phyloP scores from a whole-genome alignment of 2,888 invertebrate genomes.

The Amiota communis region DNA sequence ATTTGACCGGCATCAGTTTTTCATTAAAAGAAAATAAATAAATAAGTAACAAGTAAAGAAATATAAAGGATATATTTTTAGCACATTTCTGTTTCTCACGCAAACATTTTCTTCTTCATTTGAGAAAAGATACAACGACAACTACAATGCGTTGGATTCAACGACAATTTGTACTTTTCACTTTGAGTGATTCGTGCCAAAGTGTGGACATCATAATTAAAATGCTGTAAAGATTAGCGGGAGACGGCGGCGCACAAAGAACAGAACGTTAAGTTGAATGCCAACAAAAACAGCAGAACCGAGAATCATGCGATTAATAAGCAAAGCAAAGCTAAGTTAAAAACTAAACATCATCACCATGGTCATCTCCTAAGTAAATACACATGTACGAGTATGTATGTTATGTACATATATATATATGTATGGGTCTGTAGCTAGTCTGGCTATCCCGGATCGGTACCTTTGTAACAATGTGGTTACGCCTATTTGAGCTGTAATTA shows the following conservation, averaged over 20 bases:
- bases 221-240: constrained; percentile 37
- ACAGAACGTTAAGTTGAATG: neutral
- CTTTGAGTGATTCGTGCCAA: constrained; percentile 62
- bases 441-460: neutral
- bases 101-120: no score
- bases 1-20: no score
- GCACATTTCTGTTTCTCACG: no score
- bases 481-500: constrained; percentile 67
- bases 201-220: constrained; percentile 67
- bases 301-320: constrained; percentile 31
- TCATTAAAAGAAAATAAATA: no score
- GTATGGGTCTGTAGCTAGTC: no score
- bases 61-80: no score
- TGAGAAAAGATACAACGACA: no score
- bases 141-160: neutral
- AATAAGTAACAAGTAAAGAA: no score
- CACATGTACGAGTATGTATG: constrained; percentile 31
- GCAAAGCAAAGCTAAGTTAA: constrained; percentile 54
- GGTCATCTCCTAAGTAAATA: constrained; percentile 48
- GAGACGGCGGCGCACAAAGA: neutral
- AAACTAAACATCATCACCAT: constrained; percentile 44
- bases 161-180: constrained; percentile 46
- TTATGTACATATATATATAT: no score
- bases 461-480: constrained; percentile 55
- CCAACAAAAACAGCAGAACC: constrained; percentile 3